These are phyloP conservation scores for Hydrocynus forskahlii DNA, from an alignment of 2,797 vertebrate species.

Conservation along the genomic window DNA sequence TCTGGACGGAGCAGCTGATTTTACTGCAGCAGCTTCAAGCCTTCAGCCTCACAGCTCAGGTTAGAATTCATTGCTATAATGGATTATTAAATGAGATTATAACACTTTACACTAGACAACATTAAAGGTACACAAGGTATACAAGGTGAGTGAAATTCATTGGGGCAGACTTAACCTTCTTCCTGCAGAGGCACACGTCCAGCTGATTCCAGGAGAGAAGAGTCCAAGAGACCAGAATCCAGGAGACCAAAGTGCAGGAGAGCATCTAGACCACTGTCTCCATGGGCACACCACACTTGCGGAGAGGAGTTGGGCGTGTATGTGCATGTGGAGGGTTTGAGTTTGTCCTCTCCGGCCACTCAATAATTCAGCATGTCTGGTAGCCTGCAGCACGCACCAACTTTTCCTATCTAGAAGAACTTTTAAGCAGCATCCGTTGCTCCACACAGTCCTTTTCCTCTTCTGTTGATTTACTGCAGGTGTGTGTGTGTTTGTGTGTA, in stretches of 20 bases:
- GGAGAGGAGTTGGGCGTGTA: constrained; percentile 13
- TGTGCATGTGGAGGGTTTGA: constrained; percentile 17
- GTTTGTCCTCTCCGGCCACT: constrained; percentile 59
- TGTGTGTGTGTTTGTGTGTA: too few species aligned
- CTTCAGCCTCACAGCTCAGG: not conserved
- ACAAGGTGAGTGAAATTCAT: too few species aligned
- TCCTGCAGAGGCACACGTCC: not conserved
- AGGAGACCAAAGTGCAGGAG: not conserved
- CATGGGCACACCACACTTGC: not conserved
- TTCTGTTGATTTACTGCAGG: not conserved
- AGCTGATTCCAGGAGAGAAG: too few species aligned
- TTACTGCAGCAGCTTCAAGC: constrained; percentile 36
- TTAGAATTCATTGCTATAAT: not conserved
- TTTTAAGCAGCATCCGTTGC: constrained; percentile 48
- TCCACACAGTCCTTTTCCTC: not conserved
- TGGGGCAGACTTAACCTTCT: too few species aligned
- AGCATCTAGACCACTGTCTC: not conserved
- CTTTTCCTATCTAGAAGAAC: constrained; percentile 62
- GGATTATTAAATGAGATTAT: too few species aligned
- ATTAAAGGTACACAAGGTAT: too few species aligned
- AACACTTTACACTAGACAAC: too few species aligned
- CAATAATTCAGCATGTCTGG: constrained; percentile 66
- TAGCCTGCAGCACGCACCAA: constrained; percentile 57
- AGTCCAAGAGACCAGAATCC: not conserved
- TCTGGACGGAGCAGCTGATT: constrained; percentile 57